Evolutionary conservation across 2,113 vertebrate genomes (phyloP).

Genomic region (Neomonachus schauinslandi): DNA sequence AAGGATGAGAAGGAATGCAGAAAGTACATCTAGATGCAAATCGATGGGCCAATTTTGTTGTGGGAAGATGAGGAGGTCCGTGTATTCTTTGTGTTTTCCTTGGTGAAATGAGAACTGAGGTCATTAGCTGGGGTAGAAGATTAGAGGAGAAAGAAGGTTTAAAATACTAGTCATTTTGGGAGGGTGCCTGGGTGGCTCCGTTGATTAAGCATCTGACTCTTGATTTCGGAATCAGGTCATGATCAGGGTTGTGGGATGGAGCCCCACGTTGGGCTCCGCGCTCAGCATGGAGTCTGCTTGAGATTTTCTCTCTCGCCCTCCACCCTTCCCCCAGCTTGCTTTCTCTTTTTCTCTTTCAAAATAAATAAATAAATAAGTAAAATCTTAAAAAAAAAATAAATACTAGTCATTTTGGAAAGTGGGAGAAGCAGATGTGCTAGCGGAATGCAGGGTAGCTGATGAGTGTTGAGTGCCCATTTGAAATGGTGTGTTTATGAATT

Average conservation of each 20-base stretch:
- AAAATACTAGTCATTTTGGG: not conserved
- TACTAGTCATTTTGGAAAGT: not conserved
- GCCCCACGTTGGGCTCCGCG: too few relatives aligned
- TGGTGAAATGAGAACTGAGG: not conserved
- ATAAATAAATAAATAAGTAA: too few relatives aligned
- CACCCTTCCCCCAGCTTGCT: too few relatives aligned
- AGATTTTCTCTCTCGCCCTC: too few relatives aligned
- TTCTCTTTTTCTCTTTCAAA: too few relatives aligned
- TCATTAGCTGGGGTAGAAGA: not conserved
- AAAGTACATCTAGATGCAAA: not conserved
- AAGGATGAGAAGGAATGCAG: not conserved
- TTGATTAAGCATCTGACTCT: not conserved
- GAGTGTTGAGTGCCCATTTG: not conserved
- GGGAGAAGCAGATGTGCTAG: not conserved
- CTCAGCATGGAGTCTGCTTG: too few relatives aligned
- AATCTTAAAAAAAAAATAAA: not conserved
- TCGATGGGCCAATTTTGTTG: not conserved
- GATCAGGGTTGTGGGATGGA: too few relatives aligned
- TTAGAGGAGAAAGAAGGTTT: not conserved
- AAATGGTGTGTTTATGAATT: not conserved
- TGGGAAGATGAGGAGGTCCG: not conserved
- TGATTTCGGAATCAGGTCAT: not conserved
- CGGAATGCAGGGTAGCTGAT: not conserved
- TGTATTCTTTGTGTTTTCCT: not conserved
- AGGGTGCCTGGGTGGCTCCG: not conserved